Base-by-base conservation (phyloP, 2,888 invertebrate species). In the Eristalis tenax region DNA sequence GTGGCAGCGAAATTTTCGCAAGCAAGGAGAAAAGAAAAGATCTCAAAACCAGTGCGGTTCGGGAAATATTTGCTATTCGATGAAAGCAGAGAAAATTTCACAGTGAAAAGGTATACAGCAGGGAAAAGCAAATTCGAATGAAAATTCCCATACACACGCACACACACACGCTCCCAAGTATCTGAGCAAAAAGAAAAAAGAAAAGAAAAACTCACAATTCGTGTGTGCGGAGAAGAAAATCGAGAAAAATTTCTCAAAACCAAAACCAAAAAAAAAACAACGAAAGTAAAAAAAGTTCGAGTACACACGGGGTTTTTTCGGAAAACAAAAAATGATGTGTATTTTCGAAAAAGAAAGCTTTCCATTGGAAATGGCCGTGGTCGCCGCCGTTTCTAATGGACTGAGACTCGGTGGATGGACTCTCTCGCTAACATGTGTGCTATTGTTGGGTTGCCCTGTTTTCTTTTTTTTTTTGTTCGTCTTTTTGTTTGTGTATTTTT, bases 21-120 rank as follows among this genome's bases (percentile, higher is more conserved):
- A 23, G 40, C 40, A 40, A 15, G 38, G 23, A 50, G 10, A 35
- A 26, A 50, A 15, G 32, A 10, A 32, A 32, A 32, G 10, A 43
- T 28, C 40, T 15, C 10, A 1, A 70, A 81, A 78, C 65, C 63
- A 61, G 50, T 76, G 66, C 38, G 57, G 70, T 18, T 81, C 50
- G 59, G 35, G 18, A 50, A 74, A 66, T 57, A 56, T 40, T n/a
- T 38, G 64, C 22, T 22, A n/a, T n/a, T 65, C 28, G 35, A 15
- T 28, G 66, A 40, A 22, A 10, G 6, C 50, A 38, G 26, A 59
- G 15, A 84, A 85, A 76, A 68, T 63, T 74, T 74, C 38, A 59
- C 63, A 66, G 74, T 83, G 56, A 87, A 86, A 83, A 87, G 87
- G 83, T 87, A 87, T 87, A 64, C 87, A 87, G 74, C 63, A 78